Evolutionary conservation across 1,140 invertebrate genomes (phyloP).

Genomic region (Drosophila tsacasi): DNA sequence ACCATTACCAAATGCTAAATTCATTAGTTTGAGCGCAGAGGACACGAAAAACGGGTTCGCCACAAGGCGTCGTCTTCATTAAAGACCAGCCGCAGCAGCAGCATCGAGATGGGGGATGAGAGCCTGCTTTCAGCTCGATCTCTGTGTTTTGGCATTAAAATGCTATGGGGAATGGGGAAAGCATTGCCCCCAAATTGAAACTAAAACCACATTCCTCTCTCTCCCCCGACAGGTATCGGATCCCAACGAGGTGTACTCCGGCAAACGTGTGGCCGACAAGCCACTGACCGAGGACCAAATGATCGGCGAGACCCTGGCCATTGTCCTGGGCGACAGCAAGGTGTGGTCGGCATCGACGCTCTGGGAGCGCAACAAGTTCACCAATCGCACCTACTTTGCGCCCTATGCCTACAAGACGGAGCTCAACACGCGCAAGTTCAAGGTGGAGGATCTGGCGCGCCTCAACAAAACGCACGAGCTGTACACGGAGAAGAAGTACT

Average conservation of each 20-base stretch:
- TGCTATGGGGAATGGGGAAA: conserved; percentile 18
- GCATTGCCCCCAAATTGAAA: not conserved
- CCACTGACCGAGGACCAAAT: conserved; percentile 97
- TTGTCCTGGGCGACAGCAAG: conserved; percentile 95
- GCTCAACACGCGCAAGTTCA: conserved; percentile 93
- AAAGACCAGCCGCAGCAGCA: conserved; percentile 55
- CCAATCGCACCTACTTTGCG: conserved; percentile 96
- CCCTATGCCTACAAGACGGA: conserved; percentile 96
- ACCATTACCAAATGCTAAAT: conserved; percentile 84
- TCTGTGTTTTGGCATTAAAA: conserved; percentile 57
- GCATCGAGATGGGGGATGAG: conserved; percentile 28
- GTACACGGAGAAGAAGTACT: conserved; percentile 95
- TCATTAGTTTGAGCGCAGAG: conserved; percentile 81
- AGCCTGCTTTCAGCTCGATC: conserved; percentile 13
- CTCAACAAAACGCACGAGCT: conserved; percentile 92
- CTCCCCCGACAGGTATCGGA: conserved; percentile 90
- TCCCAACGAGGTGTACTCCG: conserved; percentile 97
- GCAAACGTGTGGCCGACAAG: conserved; percentile 94
- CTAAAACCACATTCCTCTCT: not conserved
- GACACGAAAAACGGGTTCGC: conserved; percentile 82
- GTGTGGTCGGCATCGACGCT: conserved; percentile 96
- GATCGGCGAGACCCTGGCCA: conserved; percentile 95
- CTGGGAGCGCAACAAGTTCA: conserved; percentile 98
- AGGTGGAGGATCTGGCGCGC: conserved; percentile 94
- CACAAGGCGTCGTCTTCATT: conserved; percentile 75